phyloP scores from a whole-genome alignment of 2,888 invertebrate genomes.

The Patella ulyssiponensis region DNA sequence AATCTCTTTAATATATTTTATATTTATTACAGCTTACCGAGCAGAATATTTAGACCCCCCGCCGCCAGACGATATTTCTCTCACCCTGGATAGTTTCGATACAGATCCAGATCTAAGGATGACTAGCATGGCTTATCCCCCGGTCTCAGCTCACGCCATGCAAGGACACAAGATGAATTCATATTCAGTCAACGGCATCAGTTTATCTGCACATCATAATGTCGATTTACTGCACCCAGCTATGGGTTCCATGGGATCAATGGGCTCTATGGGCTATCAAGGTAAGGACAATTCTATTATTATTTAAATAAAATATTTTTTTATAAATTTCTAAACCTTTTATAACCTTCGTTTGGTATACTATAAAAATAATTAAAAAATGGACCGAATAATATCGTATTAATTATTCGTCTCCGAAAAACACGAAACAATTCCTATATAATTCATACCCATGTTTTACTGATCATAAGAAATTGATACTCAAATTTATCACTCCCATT shows the following conservation, averaged over 20 bases:
- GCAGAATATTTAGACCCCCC: background rate
- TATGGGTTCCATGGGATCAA: constrained; percentile 68
- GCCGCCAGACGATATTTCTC: background rate
- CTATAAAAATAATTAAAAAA: no score
- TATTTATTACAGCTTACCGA: background rate
- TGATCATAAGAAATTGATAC: no score
- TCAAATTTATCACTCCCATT: no score
- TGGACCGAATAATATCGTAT: no score
- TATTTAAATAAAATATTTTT: no score
- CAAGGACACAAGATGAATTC: constrained; percentile 54
- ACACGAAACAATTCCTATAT: no score
- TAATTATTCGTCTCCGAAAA: no score
- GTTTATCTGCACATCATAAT: constrained; percentile 71
- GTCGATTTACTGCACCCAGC: constrained; percentile 79
- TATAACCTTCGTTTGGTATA: no score
- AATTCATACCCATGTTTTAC: no score
- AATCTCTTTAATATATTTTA: no score
- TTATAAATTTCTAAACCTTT: no score
- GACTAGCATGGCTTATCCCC: constrained; percentile 57
- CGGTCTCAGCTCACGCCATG: constrained; percentile 47
- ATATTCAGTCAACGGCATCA: constrained; percentile 68
- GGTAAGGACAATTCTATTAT: constrained; percentile 44
- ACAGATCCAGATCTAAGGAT: constrained; percentile 35
- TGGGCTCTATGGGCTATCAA: constrained; percentile 78
- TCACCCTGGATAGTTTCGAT: constrained; percentile 15